Conservation (phyloP, 23 tunicate species). For the Botrylloides violaceus region DNA sequence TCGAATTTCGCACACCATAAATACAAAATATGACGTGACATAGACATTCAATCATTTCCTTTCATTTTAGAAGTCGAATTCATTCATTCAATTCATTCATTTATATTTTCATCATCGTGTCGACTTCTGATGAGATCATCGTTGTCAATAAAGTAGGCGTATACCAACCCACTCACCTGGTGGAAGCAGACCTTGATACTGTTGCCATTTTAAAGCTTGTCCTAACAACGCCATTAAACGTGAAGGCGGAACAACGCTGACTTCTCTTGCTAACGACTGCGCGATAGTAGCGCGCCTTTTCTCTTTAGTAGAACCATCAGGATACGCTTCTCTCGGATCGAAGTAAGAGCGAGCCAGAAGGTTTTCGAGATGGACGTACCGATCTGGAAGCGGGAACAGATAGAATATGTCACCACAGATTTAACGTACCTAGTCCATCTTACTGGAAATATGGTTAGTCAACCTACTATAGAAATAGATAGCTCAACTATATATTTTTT, state of each 20-base stretch:
- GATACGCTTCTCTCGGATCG: slow-evolving; percentile 95
- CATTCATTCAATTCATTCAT: too few relatives aligned
- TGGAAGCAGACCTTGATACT: slow-evolving; percentile 89
- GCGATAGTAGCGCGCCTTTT: slow-evolving; percentile 88
- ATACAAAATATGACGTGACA: too few relatives aligned
- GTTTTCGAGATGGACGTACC: slow-evolving; percentile 91
- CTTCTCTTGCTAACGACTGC: slow-evolving; percentile 84
- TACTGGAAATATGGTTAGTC: too few relatives aligned
- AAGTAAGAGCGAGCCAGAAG: slow-evolving; percentile 81
- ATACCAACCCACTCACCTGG: slow-evolving; percentile 38
- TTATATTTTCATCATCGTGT: too few relatives aligned
- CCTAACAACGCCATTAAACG: slow-evolving; percentile 92
- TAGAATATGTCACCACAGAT: background rate
- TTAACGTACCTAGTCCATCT: too few relatives aligned
- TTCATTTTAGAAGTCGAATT: too few relatives aligned
- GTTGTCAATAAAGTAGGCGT: background rate
- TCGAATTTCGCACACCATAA: too few relatives aligned
- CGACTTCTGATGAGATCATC: too few relatives aligned
- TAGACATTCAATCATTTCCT: too few relatives aligned
- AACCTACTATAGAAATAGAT: too few relatives aligned
- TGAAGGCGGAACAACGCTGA: slow-evolving; percentile 95
- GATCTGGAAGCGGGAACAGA: slow-evolving; percentile 33
- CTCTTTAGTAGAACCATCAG: slow-evolving; percentile 91
- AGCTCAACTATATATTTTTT: too few relatives aligned
- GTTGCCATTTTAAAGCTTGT: slow-evolving; percentile 95